Evolutionary conservation across 1,140 invertebrate species (phyloP), one percentile per base, ranked within the genome.

Genomic region (Phymorhynchus buccinoides): DNA sequence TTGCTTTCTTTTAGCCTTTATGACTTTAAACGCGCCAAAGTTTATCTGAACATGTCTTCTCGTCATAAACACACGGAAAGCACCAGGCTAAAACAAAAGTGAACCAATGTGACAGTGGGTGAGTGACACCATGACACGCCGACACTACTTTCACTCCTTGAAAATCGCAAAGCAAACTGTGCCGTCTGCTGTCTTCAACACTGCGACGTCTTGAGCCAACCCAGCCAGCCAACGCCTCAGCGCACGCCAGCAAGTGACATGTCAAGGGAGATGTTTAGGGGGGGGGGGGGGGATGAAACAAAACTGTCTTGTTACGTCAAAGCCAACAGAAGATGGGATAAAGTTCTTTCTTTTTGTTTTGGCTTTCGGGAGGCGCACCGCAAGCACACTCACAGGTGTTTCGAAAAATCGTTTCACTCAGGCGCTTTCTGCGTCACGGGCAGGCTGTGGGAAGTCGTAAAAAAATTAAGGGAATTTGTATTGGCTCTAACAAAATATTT

Each of bases 181-280:
- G 52, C 42, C 73, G 68, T 80, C 44, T 83, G 85, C 86, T 86
- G 81, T 37, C 37, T 71, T 56, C 79, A 80, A 44, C 35, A 22
- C 42, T 35, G 71, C 30, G 71, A 84, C 44, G 73, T 44, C 48
- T 52, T 37, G 42, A 41, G 14, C 35, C 27, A 16, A 42, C 44
- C 32, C 14, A 82, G 39, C n/a, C 37, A 77, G 44, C 37, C 48
- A 62, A 44, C 42, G 44, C 37, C 75, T 77, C 52, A 84, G n/a
- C 37, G 44, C 68, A 77, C 71, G 35, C 52, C 37, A 18, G 27
- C 39, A 4, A 44, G 62, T 12, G 81, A 73, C 81, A 83, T 44
- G 77, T 71, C 35, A 83, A 7, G 3, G 73, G n/a, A n/a, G n/a
- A n/a, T n/a, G n/a, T n/a, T n/a, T n/a, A n/a, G n/a, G n/a, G n/a